These are phyloP conservation scores for Pegea sp. DNA, from an alignment of 23 tunicate genomes.

Conservation along the genomic window DNA sequence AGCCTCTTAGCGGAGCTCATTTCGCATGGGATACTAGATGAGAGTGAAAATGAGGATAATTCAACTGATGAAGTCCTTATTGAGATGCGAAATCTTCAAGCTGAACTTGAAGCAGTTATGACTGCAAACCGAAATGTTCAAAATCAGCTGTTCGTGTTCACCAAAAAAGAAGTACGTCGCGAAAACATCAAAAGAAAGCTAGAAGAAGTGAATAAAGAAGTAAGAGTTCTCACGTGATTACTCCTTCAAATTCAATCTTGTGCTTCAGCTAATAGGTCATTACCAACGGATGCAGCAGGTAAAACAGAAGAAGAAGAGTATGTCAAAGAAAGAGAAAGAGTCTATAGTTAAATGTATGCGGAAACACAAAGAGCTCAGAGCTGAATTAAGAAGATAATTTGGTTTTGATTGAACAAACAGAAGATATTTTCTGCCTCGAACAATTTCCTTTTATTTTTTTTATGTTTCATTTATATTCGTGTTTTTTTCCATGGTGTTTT, in stretches of 20 bases:
- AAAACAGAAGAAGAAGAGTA: constrained; percentile 53
- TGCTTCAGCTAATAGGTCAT: constrained; percentile 44
- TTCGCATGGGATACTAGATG: too few relatives aligned
- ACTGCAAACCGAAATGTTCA: constrained; percentile 38
- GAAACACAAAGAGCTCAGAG: too few relatives aligned
- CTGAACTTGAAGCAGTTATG: constrained; percentile 37
- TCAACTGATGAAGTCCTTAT: constrained; percentile 60
- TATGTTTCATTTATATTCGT: too few relatives aligned
- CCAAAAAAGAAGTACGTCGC: constrained; percentile 42
- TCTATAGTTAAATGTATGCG: constrained; percentile 42
- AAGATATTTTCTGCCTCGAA: too few relatives aligned
- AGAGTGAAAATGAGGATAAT: constrained; percentile 28
- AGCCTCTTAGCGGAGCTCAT: too few relatives aligned
- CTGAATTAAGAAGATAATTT: too few relatives aligned
- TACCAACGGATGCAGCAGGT: constrained; percentile 37
- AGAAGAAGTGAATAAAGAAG: constrained; percentile 44
- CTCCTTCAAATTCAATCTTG: neutral
- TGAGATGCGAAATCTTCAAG: constrained; percentile 49
- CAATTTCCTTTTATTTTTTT: too few relatives aligned
- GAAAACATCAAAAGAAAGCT: constrained; percentile 39
- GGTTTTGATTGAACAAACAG: too few relatives aligned
- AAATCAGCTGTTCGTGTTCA: constrained; percentile 32
- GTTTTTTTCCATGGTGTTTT: too few relatives aligned
- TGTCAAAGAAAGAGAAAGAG: constrained; percentile 72
- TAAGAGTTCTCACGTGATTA: constrained; percentile 1